Evolutionary conservation across 1,140 invertebrate species (phyloP).

Genomic region (Heliconius hewitsoni): DNA sequence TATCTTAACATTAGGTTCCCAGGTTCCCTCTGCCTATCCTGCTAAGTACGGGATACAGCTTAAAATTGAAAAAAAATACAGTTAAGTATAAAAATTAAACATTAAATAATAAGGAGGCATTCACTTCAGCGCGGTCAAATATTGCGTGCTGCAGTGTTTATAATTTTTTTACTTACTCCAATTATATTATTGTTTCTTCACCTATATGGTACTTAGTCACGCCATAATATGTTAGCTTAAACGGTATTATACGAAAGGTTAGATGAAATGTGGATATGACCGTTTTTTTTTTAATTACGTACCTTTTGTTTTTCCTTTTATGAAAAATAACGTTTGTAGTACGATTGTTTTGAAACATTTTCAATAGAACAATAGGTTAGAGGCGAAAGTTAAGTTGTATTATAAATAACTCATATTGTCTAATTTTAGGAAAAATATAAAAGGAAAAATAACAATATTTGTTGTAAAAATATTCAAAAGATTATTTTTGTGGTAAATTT

Average conservation of each 20-base stretch:
- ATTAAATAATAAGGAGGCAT: slow-evolving; percentile 14
- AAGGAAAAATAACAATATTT: no score
- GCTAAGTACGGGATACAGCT: no score
- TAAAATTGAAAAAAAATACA: no score
- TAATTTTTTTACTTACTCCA: slow-evolving; percentile 19
- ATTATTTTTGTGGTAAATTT: no score
- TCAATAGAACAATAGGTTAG: not conserved
- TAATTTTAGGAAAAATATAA: no score
- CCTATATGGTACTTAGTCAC: slow-evolving; percentile 24
- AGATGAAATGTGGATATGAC: slow-evolving; percentile 1
- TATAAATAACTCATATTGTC: no score
- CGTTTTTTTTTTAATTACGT: not conserved
- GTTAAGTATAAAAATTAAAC: no score
- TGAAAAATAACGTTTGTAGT: not conserved
- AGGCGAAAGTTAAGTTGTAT: no score
- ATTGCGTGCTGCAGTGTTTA: slow-evolving; percentile 27
- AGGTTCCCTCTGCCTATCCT: no score
- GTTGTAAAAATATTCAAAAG: no score
- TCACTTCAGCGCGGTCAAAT: slow-evolving; percentile 14
- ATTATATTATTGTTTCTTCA: slow-evolving; percentile 28
- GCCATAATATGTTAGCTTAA: slow-evolving; percentile 19
- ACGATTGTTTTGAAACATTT: not conserved
- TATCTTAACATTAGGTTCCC: no score
- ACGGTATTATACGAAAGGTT: slow-evolving; percentile 1
- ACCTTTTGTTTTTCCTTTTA: not conserved